phyloP scores from a whole-genome alignment of 30 jellyfish, hydroid and myxozoan species.

The Nemopilema nomurai region DNA sequence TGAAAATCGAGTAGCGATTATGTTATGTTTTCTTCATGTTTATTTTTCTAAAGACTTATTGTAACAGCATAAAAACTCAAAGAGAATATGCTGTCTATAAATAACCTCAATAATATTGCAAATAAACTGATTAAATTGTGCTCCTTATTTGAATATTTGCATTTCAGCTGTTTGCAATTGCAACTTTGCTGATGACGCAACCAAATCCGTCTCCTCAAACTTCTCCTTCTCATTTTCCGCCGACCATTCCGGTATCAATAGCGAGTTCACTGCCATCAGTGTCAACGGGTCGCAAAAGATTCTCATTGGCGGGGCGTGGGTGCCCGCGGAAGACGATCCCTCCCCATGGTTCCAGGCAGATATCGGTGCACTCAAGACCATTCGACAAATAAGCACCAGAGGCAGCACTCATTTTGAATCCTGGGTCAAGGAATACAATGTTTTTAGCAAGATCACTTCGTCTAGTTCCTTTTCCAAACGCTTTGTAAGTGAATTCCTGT shows the following conservation, averaged over 20 bases:
- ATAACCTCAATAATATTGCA: background rate
- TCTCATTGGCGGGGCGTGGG: constrained; percentile 62
- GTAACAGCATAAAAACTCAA: too few relatives aligned
- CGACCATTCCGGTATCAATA: constrained; percentile 40
- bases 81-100: too few relatives aligned
- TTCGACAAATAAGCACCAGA: constrained; percentile 33
- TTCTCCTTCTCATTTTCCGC: constrained; percentile 29
- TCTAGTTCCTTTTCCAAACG: background rate
- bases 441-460: constrained; percentile 10
- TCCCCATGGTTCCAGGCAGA: constrained; percentile 32
- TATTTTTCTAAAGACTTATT: too few relatives aligned
- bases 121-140: too few relatives aligned
- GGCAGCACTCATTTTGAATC: constrained; percentile 36
- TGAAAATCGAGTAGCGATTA: too few relatives aligned
- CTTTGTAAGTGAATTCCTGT: background rate
- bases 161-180: constrained; percentile 44
- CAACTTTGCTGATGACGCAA: constrained; percentile 20
- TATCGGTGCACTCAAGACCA: constrained; percentile 40
- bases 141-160: background rate
- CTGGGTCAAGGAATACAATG: constrained; percentile 41
- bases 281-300: constrained; percentile 18
- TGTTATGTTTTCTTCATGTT: too few relatives aligned
- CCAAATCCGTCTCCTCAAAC: constrained; percentile 40
- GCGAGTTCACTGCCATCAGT: constrained; percentile 16
- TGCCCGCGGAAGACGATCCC: constrained; percentile 23